Conservation (phyloP, 2,888 invertebrate species). For the Phytoseiulus persimilis region DNA sequence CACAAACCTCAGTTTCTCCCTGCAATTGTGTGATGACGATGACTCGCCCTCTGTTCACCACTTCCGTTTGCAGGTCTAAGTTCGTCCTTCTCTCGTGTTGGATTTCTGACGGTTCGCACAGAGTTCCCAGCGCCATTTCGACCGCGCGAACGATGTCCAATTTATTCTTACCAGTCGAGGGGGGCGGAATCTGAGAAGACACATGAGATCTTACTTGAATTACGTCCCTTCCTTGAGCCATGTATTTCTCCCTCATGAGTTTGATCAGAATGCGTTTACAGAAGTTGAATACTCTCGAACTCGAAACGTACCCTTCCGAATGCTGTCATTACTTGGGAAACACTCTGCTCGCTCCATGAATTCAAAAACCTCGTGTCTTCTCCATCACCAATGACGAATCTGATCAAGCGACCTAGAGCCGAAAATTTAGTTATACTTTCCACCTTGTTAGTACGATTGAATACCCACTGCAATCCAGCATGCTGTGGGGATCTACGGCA, state of each 20-base stretch:
- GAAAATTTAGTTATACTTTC: too few species aligned
- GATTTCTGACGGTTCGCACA: conserved; percentile 70
- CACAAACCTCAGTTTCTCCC: conserved; percentile 26
- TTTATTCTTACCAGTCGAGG: conserved; percentile 39
- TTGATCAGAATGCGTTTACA: too few species aligned
- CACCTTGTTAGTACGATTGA: too few species aligned
- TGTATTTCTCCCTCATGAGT: too few species aligned
- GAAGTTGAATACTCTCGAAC: too few species aligned
- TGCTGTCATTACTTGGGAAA: conserved; percentile 65
- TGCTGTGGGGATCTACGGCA: too few species aligned
- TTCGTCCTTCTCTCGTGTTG: conserved; percentile 59
- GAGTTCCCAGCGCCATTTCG: conserved; percentile 71
- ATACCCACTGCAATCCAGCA: too few species aligned
- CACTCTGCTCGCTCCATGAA: conserved; percentile 8
- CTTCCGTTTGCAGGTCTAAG: conserved; percentile 52
- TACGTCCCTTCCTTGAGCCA: too few species aligned
- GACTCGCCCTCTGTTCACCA: conserved; percentile 65
- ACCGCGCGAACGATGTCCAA: conserved; percentile 66
- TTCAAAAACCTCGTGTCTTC: conserved; percentile 21
- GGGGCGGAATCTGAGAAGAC: conserved; percentile 13
- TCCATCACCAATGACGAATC: conserved; percentile 30
- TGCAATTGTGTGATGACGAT: conserved; percentile 27
- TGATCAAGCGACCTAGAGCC: conserved; percentile 23
- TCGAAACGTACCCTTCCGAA: conserved; percentile 70
- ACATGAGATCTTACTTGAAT: too few species aligned